These are phyloP conservation scores for Ichneumoninae sp. DNA, from an alignment of 2,888 invertebrate genomes.

Conservation along the genomic window DNA sequence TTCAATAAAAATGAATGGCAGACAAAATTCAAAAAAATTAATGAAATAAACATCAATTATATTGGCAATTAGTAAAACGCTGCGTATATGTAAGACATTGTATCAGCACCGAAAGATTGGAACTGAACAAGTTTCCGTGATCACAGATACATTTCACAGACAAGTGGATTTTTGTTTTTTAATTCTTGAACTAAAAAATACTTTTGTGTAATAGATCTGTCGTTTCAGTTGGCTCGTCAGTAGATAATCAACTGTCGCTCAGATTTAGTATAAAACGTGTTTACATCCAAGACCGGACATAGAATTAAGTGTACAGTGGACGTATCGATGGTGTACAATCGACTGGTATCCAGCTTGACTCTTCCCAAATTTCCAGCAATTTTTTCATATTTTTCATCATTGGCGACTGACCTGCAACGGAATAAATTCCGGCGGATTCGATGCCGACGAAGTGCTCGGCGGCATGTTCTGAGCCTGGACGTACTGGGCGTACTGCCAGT, in stretches of 20 bases:
- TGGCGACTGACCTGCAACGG: slow-evolving; percentile 87
- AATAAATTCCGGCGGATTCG: slow-evolving; percentile 86
- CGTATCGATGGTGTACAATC: background rate
- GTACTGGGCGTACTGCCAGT: slow-evolving; percentile 84
- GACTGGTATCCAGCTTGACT: background rate
- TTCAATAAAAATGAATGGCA: no score
- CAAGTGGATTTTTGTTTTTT: no score
- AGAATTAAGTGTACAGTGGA: background rate
- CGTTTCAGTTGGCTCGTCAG: background rate
- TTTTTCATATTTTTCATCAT: background rate
- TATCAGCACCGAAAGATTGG: no score
- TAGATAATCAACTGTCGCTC: background rate
- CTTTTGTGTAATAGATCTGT: background rate
- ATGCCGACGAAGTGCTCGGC: slow-evolving; percentile 84
- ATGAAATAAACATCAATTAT: no score
- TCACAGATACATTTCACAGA: no score
- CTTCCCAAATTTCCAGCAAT: background rate
- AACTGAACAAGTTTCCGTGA: no score
- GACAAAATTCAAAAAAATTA: no score
- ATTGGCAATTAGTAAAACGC: no score
- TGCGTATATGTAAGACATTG: no score
- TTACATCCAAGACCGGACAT: background rate
- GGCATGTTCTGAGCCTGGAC: slow-evolving; percentile 79
- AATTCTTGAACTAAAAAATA: background rate
- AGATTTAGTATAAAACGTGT: background rate